phyloP scores from a whole-genome alignment of 2,797 vertebrate species.

The Telmatherina bonti region DNA sequence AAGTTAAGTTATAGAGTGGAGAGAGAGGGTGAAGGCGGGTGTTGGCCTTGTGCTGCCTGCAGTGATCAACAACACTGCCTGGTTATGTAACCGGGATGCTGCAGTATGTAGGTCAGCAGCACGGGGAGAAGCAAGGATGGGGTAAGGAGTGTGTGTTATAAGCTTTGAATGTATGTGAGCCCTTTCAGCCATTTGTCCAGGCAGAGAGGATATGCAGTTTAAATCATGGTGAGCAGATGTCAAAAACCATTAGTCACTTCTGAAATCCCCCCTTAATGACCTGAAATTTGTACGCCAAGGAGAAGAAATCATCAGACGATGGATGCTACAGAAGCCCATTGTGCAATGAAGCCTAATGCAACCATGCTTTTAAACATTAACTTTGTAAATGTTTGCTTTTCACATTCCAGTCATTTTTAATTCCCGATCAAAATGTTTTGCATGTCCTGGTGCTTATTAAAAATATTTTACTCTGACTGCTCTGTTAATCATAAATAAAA shows the following conservation, averaged over 20 bases:
- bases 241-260: conserved; percentile 19
- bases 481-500: not conserved
- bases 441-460: not conserved
- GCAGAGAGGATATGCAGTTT: not conserved
- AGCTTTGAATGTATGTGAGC: conserved; percentile 27
- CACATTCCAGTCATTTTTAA: conserved; percentile 6
- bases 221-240: conserved; percentile 11
- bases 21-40: conserved; percentile 17
- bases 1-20: not conserved
- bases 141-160: conserved; percentile 47
- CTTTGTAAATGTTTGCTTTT: conserved; percentile 10
- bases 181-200: conserved; percentile 5
- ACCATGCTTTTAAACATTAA: conserved; percentile 25
- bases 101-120: conserved; percentile 82
- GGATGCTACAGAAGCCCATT: not conserved
- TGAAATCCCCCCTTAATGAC: conserved; percentile 18
- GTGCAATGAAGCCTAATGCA: conserved; percentile 6
- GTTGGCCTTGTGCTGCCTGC: conserved; percentile 62
- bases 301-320: not conserved
- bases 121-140: conserved; percentile 66
- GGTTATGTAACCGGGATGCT: conserved; percentile 80
- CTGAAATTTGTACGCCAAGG: not conserved
- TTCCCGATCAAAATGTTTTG: not conserved
- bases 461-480: not conserved
- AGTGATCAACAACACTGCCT: conserved; percentile 65